phyloP scores from a whole-genome alignment of 2,113 vertebrate species.

The Mus spicilegus region DNA sequence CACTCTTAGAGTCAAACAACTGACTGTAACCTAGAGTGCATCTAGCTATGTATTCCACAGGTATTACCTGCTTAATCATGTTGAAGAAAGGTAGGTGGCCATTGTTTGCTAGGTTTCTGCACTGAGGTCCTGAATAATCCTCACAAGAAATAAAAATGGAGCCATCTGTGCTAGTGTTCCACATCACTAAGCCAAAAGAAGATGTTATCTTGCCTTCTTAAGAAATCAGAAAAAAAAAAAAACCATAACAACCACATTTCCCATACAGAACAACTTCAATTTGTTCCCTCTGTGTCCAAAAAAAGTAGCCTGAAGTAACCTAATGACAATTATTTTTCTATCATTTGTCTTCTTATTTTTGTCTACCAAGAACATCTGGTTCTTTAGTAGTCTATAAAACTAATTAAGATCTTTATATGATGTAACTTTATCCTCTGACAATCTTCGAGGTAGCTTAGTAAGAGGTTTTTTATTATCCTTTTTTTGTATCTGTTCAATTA shows the following conservation, averaged over 20 bases:
- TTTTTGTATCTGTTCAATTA: neutral
- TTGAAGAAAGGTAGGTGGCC: neutral
- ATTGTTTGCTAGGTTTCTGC: neutral
- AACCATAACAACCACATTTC: neutral
- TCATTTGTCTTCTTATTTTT: neutral
- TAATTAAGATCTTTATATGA: neutral
- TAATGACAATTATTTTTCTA: neutral
- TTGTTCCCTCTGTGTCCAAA: neutral
- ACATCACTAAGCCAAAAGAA: neutral
- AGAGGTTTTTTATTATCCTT: conserved; percentile 2
- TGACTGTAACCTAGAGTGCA: too few relatives aligned
- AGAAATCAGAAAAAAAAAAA: neutral
- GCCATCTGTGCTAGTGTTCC: neutral
- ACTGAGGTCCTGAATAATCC: neutral
- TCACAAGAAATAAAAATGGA: neutral
- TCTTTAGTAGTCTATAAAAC: neutral
- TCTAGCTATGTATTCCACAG: neutral
- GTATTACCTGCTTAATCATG: neutral
- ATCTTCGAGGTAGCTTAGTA: neutral
- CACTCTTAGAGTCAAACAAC: too few relatives aligned
- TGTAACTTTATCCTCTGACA: neutral
- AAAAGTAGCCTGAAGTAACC: neutral
- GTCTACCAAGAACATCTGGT: neutral
- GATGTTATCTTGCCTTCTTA: neutral
- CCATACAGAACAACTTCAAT: neutral